Evolutionary conservation across 1,140 invertebrate genomes (phyloP), one percentile per base, ranked within the genome.

Genomic region (Acyrthosiphon pisum): DNA sequence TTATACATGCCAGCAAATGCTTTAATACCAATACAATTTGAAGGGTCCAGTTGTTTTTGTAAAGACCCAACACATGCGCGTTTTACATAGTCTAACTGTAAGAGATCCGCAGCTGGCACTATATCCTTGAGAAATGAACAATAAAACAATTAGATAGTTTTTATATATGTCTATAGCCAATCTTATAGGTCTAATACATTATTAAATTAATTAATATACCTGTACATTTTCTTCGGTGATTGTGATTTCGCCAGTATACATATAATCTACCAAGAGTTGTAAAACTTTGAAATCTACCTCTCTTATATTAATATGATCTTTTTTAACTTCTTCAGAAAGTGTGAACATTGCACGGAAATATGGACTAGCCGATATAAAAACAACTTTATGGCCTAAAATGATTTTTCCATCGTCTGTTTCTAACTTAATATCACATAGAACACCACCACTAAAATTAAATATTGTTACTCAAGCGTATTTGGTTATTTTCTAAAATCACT

Each of bases 301-400:
- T 95, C 98, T 97, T 44, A 99, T 96, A 20, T 97, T 97, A 94
- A 99, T 97, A 94, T 96, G 95, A 84, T 97, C 96, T 94, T 97
- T 97, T 94, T 97, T 97, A 91, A 98, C 97, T 95, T 99, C 98
- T 94, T 98, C 97, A 95, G 99, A 98, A 94, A 97, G 97, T 48
- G 98, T 99, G 95, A 99, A 99, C 99, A 99, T 99, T 60, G 98
- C 98, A 95, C 98, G 97, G 95, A 99, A 99, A 96, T 99, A 99
- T 7, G 98, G 98, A 94, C 98, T 98, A 95, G 98, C 98, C 0
- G 98, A 97, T 48, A 98, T 98, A 84, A 99, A 95, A 23, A 99
- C 97, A n/a, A n/a, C n/a, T n/a, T n/a, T n/a, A n/a, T n/a, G n/a
- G n/a, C n/a, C n/a, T n/a, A n/a, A n/a, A n/a, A n/a, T n/a, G n/a